A percentile compares a stretch with the other conserved stretches of the same genome.
These are phyloP conservation scores for Catostylus mosaicus DNA, from an alignment of 30 jellyfish, hydroid and myxozoan species.

Conservation along the genomic window DNA sequence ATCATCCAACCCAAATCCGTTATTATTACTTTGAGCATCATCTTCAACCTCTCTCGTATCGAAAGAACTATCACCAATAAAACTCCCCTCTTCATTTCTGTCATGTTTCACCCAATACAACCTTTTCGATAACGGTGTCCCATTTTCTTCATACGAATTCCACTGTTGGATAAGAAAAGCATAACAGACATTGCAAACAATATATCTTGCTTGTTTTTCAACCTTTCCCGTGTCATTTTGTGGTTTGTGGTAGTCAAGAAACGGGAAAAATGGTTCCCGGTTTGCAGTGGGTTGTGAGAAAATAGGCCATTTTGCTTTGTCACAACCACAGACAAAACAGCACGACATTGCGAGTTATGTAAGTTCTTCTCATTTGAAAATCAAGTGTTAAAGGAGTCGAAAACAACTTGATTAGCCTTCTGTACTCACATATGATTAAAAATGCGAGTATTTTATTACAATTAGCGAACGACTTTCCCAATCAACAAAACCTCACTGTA, in stretches of 20 bases:
- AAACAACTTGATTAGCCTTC: background rate
- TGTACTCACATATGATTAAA: background rate
- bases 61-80: background rate
- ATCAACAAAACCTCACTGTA: no score
- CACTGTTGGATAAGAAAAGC: slow-evolving; percentile 90
- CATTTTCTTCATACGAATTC: slow-evolving; percentile 71
- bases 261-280: slow-evolving; percentile 82
- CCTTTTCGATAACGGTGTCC: slow-evolving; percentile 74
- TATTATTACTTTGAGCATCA: background rate
- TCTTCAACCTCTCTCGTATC: background rate
- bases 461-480: no score
- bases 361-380: background rate
- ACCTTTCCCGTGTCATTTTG: slow-evolving; percentile 31
- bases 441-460: background rate
- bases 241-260: slow-evolving; percentile 74
- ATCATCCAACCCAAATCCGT: background rate
- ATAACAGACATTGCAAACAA: slow-evolving; percentile 80
- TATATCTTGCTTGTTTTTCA: slow-evolving; percentile 41
- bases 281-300: slow-evolving; percentile 49
- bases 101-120: slow-evolving; percentile 76
- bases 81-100: background rate
- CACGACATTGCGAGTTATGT: background rate
- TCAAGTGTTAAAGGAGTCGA: background rate
- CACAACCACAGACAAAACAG: slow-evolving; percentile 85
- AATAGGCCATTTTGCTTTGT: slow-evolving; percentile 70